Conservation (phyloP, 2,888 invertebrate species). For the Bellardia pandia region DNA sequence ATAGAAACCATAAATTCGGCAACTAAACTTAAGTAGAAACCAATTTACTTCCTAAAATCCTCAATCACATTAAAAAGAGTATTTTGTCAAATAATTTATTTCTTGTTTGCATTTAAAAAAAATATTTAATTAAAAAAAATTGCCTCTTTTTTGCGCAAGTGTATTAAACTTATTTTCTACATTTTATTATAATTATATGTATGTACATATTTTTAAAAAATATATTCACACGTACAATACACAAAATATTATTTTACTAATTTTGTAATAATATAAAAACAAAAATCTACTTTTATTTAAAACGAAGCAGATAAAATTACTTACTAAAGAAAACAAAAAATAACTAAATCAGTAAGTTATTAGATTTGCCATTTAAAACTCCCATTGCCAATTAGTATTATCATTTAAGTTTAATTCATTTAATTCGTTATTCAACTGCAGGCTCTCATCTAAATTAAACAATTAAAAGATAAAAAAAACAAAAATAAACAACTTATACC, state of each 20-base stretch:
- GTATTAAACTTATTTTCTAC: constrained; percentile 62
- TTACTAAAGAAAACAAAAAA: background rate
- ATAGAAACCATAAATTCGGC: constrained; percentile 42
- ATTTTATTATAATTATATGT: constrained; percentile 34
- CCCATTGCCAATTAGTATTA: constrained; percentile 78
- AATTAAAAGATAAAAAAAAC: constrained; percentile 63
- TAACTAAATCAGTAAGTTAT: constrained; percentile 13
- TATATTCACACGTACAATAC: background rate
- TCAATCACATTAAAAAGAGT: constrained; percentile 39
- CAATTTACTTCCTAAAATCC: constrained; percentile 9
- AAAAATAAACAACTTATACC: constrained; percentile 76
- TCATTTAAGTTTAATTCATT: constrained; percentile 77
- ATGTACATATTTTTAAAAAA: constrained; percentile 16
- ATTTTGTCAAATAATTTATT: constrained; percentile 68
- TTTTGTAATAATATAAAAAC: constrained; percentile 53
- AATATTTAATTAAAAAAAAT: constrained; percentile 49
- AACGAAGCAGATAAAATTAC: constrained; percentile 1
- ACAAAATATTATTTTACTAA: constrained; percentile 32
- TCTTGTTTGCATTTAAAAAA: constrained; percentile 62
- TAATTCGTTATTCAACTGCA: constrained; percentile 77
- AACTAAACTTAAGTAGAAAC: constrained; percentile 42
- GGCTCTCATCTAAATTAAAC: constrained; percentile 77
- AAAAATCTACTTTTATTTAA: constrained; percentile 57
- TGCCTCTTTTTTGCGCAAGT: constrained; percentile 38
- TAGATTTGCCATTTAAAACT: constrained; percentile 67